phyloP scores from a whole-genome alignment of 2,113 vertebrate species.

The Eretmochelys imbricata region DNA sequence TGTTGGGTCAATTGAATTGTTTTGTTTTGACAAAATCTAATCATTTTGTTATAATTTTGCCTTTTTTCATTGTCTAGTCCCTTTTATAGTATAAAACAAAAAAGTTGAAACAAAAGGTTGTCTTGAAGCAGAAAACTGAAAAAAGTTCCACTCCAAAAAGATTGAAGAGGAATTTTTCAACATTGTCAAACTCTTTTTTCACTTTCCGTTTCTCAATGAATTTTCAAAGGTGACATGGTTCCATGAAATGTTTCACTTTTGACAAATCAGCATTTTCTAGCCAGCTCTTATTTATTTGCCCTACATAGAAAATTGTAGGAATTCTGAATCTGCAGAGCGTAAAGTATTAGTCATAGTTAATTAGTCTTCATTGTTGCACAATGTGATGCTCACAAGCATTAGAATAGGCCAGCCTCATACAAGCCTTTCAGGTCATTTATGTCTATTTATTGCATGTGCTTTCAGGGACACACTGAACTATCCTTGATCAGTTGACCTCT shows the following conservation, averaged over 20 bases:
- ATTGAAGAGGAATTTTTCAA: background rate
- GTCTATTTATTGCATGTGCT: accelerated
- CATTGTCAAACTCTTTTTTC: background rate
- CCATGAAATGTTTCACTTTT: background rate
- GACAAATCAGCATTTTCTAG: background rate
- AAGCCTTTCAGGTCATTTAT: background rate
- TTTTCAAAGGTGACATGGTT: background rate
- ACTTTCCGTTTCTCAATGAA: background rate
- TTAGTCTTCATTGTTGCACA: background rate
- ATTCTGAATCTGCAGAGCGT: background rate
- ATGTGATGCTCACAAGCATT: background rate
- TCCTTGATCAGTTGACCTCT: background rate
- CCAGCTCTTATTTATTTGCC: background rate
- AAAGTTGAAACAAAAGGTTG: background rate
- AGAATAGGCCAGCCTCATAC: accelerated
- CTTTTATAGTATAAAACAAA: background rate
- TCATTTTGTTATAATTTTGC: background rate
- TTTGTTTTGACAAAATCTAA: background rate
- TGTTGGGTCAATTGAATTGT: background rate
- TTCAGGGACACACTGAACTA: background rate
- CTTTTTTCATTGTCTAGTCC: background rate
- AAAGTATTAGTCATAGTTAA: background rate
- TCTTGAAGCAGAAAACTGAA: background rate
- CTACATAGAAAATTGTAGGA: background rate
- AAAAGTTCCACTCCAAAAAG: background rate